Conservation (phyloP, 2,888 invertebrate species). For the Boloria selene region DNA sequence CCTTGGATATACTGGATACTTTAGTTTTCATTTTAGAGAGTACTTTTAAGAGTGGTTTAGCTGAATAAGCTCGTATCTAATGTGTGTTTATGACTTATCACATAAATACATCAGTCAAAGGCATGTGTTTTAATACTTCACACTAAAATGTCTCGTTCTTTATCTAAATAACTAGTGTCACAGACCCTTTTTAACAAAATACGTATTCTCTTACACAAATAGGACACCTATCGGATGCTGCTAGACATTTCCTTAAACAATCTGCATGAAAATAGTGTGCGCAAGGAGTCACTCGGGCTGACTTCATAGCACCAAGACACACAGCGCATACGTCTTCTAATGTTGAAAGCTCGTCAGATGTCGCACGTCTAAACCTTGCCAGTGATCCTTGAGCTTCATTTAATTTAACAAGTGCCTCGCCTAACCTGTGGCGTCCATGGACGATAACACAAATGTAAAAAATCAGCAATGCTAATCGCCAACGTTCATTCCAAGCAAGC, state of each 20-base stretch:
- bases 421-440: slow-evolving; percentile 83
- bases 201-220: slow-evolving; percentile 87
- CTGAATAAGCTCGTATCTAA: too few relatives aligned
- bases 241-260: slow-evolving; percentile 88
- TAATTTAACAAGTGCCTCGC: slow-evolving; percentile 80
- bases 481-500: slow-evolving; percentile 80
- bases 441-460: slow-evolving; percentile 86
- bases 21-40: too few relatives aligned
- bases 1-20: too few relatives aligned
- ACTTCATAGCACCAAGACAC: slow-evolving; percentile 86
- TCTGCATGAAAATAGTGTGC: slow-evolving; percentile 91
- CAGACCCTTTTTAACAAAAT: slow-evolving; percentile 64
- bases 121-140: not conserved
- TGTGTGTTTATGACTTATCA: slow-evolving; percentile 23
- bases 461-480: slow-evolving; percentile 82
- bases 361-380: slow-evolving; percentile 84
- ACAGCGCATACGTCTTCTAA: slow-evolving; percentile 91
- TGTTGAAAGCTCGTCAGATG: slow-evolving; percentile 84
- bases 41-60: too few relatives aligned
- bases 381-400: slow-evolving; percentile 83
- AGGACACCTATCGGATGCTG: slow-evolving; percentile 86
- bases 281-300: slow-evolving; percentile 89
- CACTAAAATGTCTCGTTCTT: slow-evolving; percentile 33
- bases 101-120: slow-evolving; percentile 21
- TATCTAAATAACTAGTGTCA: slow-evolving; percentile 48